A percentile compares a stretch with the other conserved stretches of the same genome.
Conservation (phyloP, 2,113 vertebrate genomes). For the Nansenia antarctica region DNA sequence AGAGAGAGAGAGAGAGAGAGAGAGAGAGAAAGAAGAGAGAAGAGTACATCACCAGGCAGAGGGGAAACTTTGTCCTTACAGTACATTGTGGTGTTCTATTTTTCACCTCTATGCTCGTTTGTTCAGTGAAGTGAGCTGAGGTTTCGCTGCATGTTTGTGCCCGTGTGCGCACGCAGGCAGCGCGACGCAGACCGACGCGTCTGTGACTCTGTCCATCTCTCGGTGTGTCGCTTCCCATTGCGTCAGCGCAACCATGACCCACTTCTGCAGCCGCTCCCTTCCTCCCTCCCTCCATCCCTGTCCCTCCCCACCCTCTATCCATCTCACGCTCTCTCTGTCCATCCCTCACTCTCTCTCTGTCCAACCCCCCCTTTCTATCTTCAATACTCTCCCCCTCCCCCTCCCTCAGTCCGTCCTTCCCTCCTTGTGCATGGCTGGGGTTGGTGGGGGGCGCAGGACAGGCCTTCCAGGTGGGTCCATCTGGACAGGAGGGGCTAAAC, state of each 20-base stretch:
- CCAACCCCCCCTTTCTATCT: background rate
- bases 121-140: slow-evolving; percentile 19
- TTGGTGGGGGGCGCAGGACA: too few relatives aligned
- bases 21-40: background rate
- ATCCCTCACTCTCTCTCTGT: background rate
- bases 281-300: background rate
- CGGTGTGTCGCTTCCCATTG: slow-evolving; percentile 61
- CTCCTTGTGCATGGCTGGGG: background rate
- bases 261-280: slow-evolving; percentile 54
- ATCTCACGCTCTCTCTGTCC: background rate
- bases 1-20: background rate
- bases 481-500: background rate
- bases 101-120: slow-evolving; percentile 31
- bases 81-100: slow-evolving; percentile 23
- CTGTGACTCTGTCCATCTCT: slow-evolving; percentile 35
- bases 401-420: background rate
- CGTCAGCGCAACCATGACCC: slow-evolving; percentile 70
- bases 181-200: slow-evolving; percentile 46
- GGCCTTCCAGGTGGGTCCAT: background rate
- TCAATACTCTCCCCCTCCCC: background rate
- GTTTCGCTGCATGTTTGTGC: slow-evolving; percentile 3
- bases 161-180: slow-evolving; percentile 13
- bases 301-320: background rate
- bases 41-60: too few relatives aligned
- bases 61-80: slow-evolving; percentile 17